Evolutionary conservation across 2,113 vertebrate species (phyloP).

Genomic region (Phalacrocorax aristotelis): DNA sequence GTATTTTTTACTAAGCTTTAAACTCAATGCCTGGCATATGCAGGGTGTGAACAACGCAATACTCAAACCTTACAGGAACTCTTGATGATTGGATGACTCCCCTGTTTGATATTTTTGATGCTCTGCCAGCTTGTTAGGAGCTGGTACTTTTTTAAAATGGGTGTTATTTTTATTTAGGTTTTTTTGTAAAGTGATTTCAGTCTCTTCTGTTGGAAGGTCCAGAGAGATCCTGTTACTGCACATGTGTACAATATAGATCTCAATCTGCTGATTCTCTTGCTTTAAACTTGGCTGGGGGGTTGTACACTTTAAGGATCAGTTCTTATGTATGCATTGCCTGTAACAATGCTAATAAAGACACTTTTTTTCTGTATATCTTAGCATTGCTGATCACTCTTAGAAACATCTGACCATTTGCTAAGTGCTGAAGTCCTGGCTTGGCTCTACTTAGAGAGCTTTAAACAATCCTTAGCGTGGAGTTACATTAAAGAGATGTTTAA

Average conservation of each 20-base stretch:
- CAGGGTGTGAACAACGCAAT: slow-evolving; percentile 56
- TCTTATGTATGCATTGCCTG: slow-evolving; percentile 74
- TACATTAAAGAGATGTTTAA: fast-evolving
- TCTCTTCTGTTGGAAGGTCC: slow-evolving; percentile 70
- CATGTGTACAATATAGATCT: slow-evolving; percentile 70
- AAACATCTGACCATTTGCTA: not conserved
- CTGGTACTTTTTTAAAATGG: slow-evolving; percentile 74
- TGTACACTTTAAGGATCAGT: slow-evolving; percentile 73
- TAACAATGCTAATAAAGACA: slow-evolving; percentile 84
- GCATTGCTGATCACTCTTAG: not conserved
- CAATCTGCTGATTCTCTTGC: slow-evolving; percentile 67
- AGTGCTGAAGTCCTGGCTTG: not conserved
- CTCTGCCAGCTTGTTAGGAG: slow-evolving; percentile 50
- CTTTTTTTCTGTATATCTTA: slow-evolving; percentile 70
- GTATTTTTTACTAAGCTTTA: slow-evolving; percentile 67
- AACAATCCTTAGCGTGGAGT: not conserved
- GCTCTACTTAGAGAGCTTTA: not conserved
- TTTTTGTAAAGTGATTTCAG: slow-evolving; percentile 73
- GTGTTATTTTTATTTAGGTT: slow-evolving; percentile 75
- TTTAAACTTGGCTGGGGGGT: slow-evolving; percentile 71
- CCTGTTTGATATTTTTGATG: slow-evolving; percentile 50
- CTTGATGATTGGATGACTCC: slow-evolving; percentile 49
- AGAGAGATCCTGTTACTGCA: slow-evolving; percentile 70
- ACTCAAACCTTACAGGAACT: slow-evolving; percentile 47
- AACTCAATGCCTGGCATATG: slow-evolving; percentile 49